These are phyloP conservation scores for Montipora efflorescens DNA, from an alignment of 64 coral and sea anemone species.

Conservation along the genomic window DNA sequence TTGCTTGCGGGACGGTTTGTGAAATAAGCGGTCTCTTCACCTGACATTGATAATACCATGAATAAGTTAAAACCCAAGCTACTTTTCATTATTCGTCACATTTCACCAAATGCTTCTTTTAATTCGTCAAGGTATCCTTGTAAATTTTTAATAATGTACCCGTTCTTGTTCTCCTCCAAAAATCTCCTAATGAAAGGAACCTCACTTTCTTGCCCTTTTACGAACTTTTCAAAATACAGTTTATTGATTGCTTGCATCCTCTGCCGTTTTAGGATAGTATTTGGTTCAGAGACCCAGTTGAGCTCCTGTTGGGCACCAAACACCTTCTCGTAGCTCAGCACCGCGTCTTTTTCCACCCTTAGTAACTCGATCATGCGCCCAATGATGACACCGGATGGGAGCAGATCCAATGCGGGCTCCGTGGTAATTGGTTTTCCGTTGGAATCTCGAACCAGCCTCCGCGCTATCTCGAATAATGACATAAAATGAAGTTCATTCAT, in stretches of 20 bases:
- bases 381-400: conserved; percentile 77
- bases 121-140: conserved; percentile 82
- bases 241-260: conserved; percentile 84
- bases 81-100: neutral
- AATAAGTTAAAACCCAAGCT: neutral
- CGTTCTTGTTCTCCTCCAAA: conserved; percentile 87
- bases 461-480: conserved; percentile 84
- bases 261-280: conserved; percentile 84
- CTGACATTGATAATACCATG: neutral
- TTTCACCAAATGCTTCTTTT: conserved; percentile 61
- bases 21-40: neutral
- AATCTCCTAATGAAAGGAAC: conserved; percentile 76
- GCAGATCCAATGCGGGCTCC: conserved; percentile 74
- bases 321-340: conserved; percentile 79
- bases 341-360: conserved; percentile 65
- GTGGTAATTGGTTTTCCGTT: conserved; percentile 71
- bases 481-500: conserved; percentile 97
- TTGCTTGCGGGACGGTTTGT: no score
- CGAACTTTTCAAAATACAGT: conserved; percentile 74
- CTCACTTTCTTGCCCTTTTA: conserved; percentile 33
- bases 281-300: conserved; percentile 80
- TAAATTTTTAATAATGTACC: conserved; percentile 81
- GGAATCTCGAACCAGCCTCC: conserved; percentile 83
- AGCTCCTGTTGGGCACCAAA: conserved; percentile 78
- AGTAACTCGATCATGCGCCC: conserved; percentile 72